Conservation (phyloP, 2,113 vertebrate genomes). For the Atractosteus spatula region DNA sequence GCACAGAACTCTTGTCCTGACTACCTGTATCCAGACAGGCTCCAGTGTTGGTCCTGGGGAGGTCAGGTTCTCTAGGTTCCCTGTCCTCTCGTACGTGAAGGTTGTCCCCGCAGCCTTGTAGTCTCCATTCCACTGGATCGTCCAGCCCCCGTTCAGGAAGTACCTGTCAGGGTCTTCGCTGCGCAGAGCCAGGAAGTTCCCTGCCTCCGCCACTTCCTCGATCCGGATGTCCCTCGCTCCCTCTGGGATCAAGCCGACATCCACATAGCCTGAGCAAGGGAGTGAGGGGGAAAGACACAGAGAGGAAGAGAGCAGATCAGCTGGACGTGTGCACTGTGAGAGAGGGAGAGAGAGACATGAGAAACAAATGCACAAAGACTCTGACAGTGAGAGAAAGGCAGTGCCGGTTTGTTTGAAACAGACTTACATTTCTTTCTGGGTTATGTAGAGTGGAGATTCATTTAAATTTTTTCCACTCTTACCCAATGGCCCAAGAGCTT, state of each 20-base stretch:
- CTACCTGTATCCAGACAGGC: slow-evolving; percentile 93
- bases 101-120: slow-evolving; percentile 87
- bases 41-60: slow-evolving; percentile 87
- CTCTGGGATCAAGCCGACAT: slow-evolving; percentile 86
- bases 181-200: slow-evolving; percentile 87
- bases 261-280: slow-evolving; percentile 77
- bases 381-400: neutral
- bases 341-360: neutral
- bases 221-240: slow-evolving; percentile 85
- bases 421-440: neutral
- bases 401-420: neutral
- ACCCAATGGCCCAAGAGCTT: too few species aligned
- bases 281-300: neutral
- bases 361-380: too few species aligned
- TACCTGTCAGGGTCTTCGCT: slow-evolving; percentile 81
- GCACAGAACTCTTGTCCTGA: neutral
- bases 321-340: neutral
- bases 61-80: slow-evolving; percentile 88
- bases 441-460: too few species aligned
- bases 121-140: slow-evolving; percentile 92
- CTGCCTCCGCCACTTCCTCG: slow-evolving; percentile 81
- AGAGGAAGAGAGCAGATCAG: neutral
- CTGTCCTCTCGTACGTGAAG: slow-evolving; percentile 83
- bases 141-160: slow-evolving; percentile 91
- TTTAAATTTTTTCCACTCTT: too few species aligned